A percentile compares a stretch with the other conserved stretches of the same genome.
These are phyloP conservation scores for Drosophila borealis DNA, from an alignment of 2,888 invertebrate genomes.

Conservation along the genomic window DNA sequence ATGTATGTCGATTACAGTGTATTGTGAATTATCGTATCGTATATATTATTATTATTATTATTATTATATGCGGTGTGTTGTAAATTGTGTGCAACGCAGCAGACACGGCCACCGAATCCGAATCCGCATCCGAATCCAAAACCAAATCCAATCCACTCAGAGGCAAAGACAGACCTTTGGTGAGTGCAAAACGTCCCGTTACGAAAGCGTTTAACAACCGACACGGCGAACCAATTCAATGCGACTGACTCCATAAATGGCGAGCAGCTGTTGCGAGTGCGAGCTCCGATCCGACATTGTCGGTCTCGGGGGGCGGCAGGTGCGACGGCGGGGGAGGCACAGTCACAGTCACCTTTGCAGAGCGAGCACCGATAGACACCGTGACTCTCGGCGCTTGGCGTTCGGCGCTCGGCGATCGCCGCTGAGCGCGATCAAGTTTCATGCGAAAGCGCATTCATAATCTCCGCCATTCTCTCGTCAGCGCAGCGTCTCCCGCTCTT, in stretches of 20 bases:
- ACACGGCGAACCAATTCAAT: constrained; percentile 66
- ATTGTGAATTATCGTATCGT: constrained; percentile 45
- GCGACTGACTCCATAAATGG: constrained; percentile 75
- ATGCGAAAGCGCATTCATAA: constrained; percentile 32
- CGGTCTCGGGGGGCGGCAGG: neutral
- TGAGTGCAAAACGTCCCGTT: constrained; percentile 39
- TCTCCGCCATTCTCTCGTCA: constrained; percentile 1
- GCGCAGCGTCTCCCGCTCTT: neutral
- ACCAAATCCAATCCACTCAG: neutral
- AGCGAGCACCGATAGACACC: constrained; percentile 21
- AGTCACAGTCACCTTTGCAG: neutral
- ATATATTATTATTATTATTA: constrained; percentile 36
- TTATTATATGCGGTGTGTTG: constrained; percentile 19
- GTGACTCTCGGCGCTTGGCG: constrained; percentile 31
- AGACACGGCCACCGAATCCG: neutral
- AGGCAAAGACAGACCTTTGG: constrained; percentile 1
- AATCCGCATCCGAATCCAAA: neutral
- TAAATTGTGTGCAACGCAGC: constrained; percentile 31
- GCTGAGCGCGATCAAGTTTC: constrained; percentile 54
- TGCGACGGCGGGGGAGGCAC: neutral
- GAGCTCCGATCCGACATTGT: constrained; percentile 46
- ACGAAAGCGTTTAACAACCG: constrained; percentile 56
- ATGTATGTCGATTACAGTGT: constrained; percentile 30
- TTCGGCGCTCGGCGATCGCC: constrained; percentile 9
- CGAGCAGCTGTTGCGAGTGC: constrained; percentile 69